Evolutionary conservation across 2,888 invertebrate species (phyloP).

Genomic region (Bellardia pandia): DNA sequence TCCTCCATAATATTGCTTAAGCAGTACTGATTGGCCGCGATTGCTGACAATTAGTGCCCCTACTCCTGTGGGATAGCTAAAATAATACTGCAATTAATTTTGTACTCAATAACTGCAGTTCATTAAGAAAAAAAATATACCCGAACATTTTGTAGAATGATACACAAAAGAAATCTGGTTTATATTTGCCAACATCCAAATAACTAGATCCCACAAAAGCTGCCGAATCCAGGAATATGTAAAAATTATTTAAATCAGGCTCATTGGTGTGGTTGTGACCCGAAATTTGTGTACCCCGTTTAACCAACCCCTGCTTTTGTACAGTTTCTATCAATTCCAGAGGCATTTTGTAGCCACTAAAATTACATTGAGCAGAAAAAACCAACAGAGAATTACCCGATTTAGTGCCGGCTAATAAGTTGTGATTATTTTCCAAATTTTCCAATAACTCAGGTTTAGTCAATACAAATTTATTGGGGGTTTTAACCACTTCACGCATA

Average conservation of each 20-base stretch:
- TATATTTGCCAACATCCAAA: conserved; percentile 88
- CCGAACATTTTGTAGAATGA: conserved; percentile 99
- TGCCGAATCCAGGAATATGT: conserved; percentile 94
- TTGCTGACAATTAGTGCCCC: conserved; percentile 92
- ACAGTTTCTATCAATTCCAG: conserved; percentile 88
- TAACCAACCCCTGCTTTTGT: conserved; percentile 87
- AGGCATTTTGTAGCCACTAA: conserved; percentile 96
- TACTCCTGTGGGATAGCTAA: conserved; percentile 94
- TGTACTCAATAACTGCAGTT: conserved; percentile 17
- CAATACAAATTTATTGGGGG: conserved; percentile 86
- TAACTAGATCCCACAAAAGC: conserved; percentile 90
- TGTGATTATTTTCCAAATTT: conserved; percentile 75
- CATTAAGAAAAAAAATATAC: conserved; percentile 67
- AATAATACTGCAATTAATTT: conserved; percentile 25
- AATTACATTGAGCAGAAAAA: conserved; percentile 97
- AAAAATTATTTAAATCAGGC: conserved; percentile 85
- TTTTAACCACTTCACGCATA: conserved; percentile 91
- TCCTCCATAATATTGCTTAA: conserved; percentile 94
- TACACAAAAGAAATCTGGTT: conserved; percentile 95
- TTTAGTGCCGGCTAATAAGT: neutral
- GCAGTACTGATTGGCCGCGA: conserved; percentile 82
- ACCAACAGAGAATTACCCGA: conserved; percentile 88
- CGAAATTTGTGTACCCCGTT: conserved; percentile 76
- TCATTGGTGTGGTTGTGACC: conserved; percentile 52
- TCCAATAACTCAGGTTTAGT: conserved; percentile 86